Percentiles rank a stretch among this genome's conserved stretches.
These are phyloP conservation scores for Eumacrocentrus americanus DNA, from an alignment of 2,888 invertebrate genomes.

Conservation along the genomic window DNA sequence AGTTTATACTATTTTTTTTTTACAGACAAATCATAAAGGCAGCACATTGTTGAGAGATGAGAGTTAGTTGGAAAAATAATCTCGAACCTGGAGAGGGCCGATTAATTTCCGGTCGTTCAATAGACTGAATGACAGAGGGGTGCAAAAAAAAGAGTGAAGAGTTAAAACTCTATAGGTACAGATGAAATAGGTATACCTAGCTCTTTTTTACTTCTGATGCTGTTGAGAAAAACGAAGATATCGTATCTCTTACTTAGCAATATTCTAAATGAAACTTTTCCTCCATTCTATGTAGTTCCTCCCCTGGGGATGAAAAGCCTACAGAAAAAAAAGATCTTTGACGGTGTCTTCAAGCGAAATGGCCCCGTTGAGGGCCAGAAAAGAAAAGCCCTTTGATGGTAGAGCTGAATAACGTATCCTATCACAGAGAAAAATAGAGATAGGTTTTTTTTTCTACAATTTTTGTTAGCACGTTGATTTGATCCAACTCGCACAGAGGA, in stretches of 20 bases:
- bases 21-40: too few species aligned
- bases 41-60: too few species aligned
- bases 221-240: neutral
- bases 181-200: neutral
- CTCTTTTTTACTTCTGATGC: neutral
- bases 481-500: neutral
- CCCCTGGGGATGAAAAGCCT: neutral
- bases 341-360: neutral
- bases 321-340: conserved; percentile 10
- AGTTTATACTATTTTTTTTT: neutral
- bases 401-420: neutral
- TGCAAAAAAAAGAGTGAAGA: too few species aligned
- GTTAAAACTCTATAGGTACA: too few species aligned
- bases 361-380: neutral
- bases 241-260: neutral
- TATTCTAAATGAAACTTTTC: conserved; percentile 1
- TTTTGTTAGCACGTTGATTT: conserved; percentile 5
- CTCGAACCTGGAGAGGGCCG: too few species aligned
- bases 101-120: too few species aligned
- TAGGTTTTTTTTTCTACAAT: neutral
- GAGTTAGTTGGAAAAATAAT: too few species aligned
- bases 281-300: neutral
- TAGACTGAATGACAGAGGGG: too few species aligned
- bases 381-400: neutral
- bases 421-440: neutral